These are phyloP conservation scores for Falco cherrug DNA, from an alignment of 2,797 vertebrate species.

Conservation along the genomic window DNA sequence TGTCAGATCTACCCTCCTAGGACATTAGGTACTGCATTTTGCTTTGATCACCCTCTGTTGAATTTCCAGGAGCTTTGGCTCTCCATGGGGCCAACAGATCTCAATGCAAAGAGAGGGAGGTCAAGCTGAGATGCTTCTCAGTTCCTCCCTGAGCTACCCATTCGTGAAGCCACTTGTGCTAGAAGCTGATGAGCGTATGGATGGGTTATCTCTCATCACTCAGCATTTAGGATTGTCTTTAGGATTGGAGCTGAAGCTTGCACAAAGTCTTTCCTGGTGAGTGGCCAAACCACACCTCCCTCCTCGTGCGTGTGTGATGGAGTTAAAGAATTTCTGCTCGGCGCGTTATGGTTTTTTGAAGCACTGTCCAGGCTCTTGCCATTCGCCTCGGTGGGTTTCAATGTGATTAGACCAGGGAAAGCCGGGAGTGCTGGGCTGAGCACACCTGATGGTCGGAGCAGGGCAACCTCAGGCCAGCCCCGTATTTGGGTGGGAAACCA, in stretches of 20 bases:
- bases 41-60: conserved; percentile 61
- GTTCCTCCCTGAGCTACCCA: not conserved
- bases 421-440: not conserved
- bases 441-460: not conserved
- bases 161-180: conserved; percentile 43
- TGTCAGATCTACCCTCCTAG: conserved; percentile 62
- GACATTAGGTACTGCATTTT: conserved; percentile 40
- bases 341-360: not conserved
- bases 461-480: not conserved
- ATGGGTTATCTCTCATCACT: conserved; percentile 61
- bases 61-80: conserved; percentile 63
- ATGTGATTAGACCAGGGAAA: not conserved
- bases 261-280: conserved; percentile 51
- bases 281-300: conserved; percentile 63
- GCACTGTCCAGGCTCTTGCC: not conserved
- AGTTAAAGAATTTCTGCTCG: conserved; percentile 26
- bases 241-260: conserved; percentile 49
- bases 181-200: conserved; percentile 46
- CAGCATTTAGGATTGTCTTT: conserved; percentile 12
- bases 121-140: conserved; percentile 54
- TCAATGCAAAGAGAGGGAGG: conserved; percentile 48
- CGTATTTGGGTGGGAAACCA: not conserved
- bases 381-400: not conserved
- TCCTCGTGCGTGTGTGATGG: conserved; percentile 10
- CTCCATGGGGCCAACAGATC: conserved; percentile 51